These are phyloP conservation scores for Epinephelus malabaricus DNA, from an alignment of 2,797 vertebrate species.

Conservation along the genomic window DNA sequence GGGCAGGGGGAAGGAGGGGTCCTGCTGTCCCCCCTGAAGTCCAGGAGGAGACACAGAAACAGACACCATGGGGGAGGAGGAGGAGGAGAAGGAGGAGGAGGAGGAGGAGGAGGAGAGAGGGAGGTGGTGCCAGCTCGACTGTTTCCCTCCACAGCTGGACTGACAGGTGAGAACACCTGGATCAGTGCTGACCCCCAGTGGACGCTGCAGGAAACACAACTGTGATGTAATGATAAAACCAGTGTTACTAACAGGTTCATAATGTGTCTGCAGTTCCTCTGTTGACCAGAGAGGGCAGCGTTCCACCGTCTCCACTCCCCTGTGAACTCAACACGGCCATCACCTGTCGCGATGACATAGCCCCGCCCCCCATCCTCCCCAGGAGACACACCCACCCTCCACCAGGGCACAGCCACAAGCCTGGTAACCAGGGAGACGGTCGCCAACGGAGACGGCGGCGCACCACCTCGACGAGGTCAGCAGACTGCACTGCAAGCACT, in stretches of 20 bases:
- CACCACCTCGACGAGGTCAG: conserved; percentile 74
- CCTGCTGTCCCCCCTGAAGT: conserved; percentile 84
- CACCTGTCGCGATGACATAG: conserved; percentile 91
- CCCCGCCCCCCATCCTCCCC: conserved; percentile 83
- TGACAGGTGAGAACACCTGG: conserved; percentile 36
- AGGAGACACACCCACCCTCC: conserved; percentile 75
- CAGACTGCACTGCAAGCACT: rapidly evolving
- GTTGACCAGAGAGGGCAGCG: conserved; percentile 51
- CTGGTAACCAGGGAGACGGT: conserved; percentile 44
- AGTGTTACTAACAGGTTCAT: too few species aligned
- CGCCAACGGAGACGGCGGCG: conserved; percentile 82
- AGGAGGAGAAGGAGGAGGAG: conserved; percentile 33
- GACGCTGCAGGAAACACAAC: too few species aligned
- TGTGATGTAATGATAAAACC: too few species aligned
- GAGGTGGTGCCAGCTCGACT: conserved; percentile 13
- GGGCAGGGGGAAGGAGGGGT: conserved; percentile 63
- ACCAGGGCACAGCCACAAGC: conserved; percentile 37
- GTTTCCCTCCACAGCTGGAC: conserved; percentile 1
- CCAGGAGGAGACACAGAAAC: conserved; percentile 87
- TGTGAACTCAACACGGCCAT: conserved; percentile 94
- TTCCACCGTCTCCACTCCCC: conserved; percentile 81
- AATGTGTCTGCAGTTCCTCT: conserved; percentile 47
- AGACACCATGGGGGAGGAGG: conserved; percentile 82
- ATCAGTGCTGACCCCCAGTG: too few species aligned
- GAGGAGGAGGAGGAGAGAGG: conserved; percentile 9